These are phyloP conservation scores for Synanthedon andrenaeformis DNA, from an alignment of 2,888 invertebrate genomes.

Conservation along the genomic window DNA sequence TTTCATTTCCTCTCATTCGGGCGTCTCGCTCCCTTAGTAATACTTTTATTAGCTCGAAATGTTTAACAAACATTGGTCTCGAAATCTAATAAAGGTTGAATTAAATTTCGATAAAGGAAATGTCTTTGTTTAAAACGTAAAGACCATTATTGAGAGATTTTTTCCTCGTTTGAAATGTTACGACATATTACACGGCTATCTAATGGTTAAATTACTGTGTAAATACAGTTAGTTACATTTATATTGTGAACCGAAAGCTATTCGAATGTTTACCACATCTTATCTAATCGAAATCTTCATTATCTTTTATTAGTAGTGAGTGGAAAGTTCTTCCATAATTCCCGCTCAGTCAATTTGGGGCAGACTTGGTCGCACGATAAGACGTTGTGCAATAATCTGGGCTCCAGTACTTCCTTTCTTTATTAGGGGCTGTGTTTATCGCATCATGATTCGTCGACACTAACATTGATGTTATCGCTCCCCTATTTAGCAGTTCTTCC, in stretches of 20 bases:
- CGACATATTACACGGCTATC: neutral
- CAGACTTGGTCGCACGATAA: constrained; percentile 52
- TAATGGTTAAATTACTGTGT: neutral
- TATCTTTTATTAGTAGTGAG: constrained; percentile 53
- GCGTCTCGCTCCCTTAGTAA: constrained; percentile 53
- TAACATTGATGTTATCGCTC: constrained; percentile 40
- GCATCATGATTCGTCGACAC: constrained; percentile 43
- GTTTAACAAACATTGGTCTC: constrained; percentile 65
- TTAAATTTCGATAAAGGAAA: constrained; percentile 37
- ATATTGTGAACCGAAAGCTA: neutral
- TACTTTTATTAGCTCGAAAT: constrained; percentile 67
- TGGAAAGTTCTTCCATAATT: constrained; percentile 63
- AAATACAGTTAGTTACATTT: neutral
- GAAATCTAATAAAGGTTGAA: constrained; percentile 52
- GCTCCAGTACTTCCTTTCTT: constrained; percentile 44
- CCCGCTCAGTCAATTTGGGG: constrained; percentile 60
- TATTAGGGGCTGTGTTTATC: constrained; percentile 54
- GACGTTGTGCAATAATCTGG: constrained; percentile 52
- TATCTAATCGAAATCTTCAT: constrained; percentile 59
- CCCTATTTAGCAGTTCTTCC: constrained; percentile 37
- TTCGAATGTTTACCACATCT: constrained; percentile 38
- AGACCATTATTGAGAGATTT: no score
- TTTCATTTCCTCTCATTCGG: constrained; percentile 62
- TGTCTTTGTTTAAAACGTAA: constrained; percentile 7
- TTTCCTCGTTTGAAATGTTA: neutral